Evolutionary conservation across 2,888 invertebrate species (phyloP).

Genomic region (Parapristionchus giblindavisi): DNA sequence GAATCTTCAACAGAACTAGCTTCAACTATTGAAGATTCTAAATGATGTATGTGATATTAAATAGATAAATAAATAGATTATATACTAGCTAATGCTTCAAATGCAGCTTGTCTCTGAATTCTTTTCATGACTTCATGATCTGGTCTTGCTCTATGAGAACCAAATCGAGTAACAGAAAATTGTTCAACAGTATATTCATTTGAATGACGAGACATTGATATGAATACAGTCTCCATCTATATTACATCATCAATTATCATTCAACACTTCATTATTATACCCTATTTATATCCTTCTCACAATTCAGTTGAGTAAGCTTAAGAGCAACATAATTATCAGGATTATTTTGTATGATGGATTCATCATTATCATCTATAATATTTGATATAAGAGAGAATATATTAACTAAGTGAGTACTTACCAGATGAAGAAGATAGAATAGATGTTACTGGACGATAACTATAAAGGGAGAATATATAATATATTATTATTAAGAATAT

Average conservation of each 20-base stretch:
- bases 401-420: neutral
- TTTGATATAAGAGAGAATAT: neutral
- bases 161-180: slow-evolving; percentile 39
- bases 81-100: slow-evolving; percentile 27
- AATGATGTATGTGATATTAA: neutral
- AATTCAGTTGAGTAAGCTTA: slow-evolving; percentile 3
- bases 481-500: neutral
- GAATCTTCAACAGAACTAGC: slow-evolving; percentile 8
- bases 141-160: slow-evolving; percentile 30
- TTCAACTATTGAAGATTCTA: neutral
- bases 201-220: neutral
- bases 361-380: neutral
- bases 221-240: slow-evolving; percentile 23
- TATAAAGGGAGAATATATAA: neutral
- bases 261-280: neutral
- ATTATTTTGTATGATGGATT: slow-evolving; percentile 1
- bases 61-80: neutral
- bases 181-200: slow-evolving; percentile 30
- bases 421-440: neutral
- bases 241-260: neutral
- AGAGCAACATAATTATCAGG: slow-evolving; percentile 28
- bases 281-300: slow-evolving; percentile 24
- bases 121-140: slow-evolving; percentile 38
- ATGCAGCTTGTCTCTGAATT: slow-evolving; percentile 37
- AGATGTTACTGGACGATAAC: slow-evolving; percentile 4